Conservation (phyloP, 2,797 vertebrate species). For the Cossypha niveicapilla region DNA sequence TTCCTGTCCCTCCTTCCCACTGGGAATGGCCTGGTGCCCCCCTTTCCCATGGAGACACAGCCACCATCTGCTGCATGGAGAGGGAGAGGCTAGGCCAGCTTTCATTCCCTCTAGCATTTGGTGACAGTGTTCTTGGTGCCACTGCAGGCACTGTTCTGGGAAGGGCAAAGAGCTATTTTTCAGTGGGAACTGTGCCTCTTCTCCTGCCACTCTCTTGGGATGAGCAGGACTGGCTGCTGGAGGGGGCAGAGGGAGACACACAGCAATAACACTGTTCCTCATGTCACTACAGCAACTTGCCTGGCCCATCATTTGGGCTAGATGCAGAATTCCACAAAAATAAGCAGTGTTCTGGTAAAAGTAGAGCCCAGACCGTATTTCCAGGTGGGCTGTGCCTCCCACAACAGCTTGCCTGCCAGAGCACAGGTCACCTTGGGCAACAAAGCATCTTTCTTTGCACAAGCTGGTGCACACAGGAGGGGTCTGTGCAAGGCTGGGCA, state of each 20-base stretch:
- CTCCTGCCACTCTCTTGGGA: background rate
- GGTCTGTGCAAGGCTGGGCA: background rate
- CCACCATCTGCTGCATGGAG: background rate
- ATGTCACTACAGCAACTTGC: background rate
- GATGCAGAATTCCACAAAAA: background rate
- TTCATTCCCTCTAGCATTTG: background rate
- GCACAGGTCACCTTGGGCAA: background rate
- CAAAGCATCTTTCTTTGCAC: background rate
- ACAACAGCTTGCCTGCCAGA: background rate
- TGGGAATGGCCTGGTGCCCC: background rate
- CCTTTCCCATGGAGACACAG: background rate
- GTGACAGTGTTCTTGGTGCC: background rate
- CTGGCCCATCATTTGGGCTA: background rate
- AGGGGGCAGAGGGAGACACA: background rate
- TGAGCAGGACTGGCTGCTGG: background rate
- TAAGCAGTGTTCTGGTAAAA: background rate
- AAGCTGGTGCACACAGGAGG: background rate
- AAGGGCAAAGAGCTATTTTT: background rate
- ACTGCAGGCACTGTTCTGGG: background rate
- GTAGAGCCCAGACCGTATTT: background rate
- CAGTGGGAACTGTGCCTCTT: rapidly evolving
- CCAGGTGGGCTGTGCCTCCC: background rate
- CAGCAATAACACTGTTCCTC: background rate
- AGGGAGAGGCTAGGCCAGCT: background rate
- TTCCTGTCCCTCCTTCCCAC: background rate